phyloP scores from a whole-genome alignment of 1,140 invertebrate genomes.

The Andricus grossulariae region DNA sequence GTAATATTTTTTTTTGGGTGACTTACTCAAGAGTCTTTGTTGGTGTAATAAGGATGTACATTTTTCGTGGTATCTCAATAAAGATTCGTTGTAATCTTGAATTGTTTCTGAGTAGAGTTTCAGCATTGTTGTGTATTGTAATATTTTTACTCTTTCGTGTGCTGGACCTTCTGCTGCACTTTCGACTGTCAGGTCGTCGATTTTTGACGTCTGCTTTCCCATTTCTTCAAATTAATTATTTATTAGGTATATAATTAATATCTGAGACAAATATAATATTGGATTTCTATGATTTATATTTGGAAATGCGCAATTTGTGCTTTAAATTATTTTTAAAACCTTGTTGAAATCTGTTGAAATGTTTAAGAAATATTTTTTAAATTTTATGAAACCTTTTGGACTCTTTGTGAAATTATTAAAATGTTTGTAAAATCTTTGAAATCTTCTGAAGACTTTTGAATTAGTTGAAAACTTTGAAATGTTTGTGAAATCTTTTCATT shows the following conservation, averaged over 20 bases:
- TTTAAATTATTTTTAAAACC: no score
- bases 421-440: no score
- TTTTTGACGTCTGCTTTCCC: constrained; percentile 55
- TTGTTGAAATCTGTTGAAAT: no score
- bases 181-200: constrained; percentile 60
- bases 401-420: no score
- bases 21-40: constrained; percentile 85
- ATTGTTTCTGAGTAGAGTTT: constrained; percentile 79
- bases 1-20: not conserved
- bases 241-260: not conserved
- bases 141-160: constrained; percentile 70
- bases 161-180: constrained; percentile 57
- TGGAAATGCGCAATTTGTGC: no score
- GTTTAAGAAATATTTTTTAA: no score
- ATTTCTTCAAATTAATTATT: constrained; percentile 58
- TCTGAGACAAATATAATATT: not conserved
- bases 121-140: constrained; percentile 75
- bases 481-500: no score
- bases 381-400: no score
- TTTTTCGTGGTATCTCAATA: constrained; percentile 83
- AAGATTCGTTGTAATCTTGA: constrained; percentile 84
- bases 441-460: no score
- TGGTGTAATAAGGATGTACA: constrained; percentile 85
- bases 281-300: not conserved
- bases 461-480: no score